Percentiles rank a stretch among this genome's conserved stretches.
Conservation (phyloP, 1,140 invertebrate genomes). For the Diachasmimorpha longicaudata region DNA sequence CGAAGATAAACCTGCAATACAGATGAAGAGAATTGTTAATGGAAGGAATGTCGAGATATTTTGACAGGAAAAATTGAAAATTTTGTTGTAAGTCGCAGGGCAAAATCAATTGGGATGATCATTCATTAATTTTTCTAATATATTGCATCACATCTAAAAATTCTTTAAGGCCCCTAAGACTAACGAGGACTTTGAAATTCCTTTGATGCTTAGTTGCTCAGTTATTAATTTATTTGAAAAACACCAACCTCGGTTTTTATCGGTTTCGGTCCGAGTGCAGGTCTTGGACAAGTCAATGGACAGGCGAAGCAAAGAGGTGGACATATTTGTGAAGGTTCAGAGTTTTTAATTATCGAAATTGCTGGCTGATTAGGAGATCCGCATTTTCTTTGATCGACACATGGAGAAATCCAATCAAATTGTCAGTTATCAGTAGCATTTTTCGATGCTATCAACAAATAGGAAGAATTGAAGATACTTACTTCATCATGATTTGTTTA, state of each 20-base stretch:
- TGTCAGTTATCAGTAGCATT: background rate
- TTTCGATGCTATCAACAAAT: too few species aligned
- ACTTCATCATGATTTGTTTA: too few species aligned
- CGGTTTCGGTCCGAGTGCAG: background rate
- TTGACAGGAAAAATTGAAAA: too few species aligned
- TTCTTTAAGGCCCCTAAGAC: background rate
- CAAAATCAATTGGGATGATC: too few species aligned
- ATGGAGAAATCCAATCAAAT: background rate
- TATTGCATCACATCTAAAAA: too few species aligned
- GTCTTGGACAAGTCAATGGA: background rate
- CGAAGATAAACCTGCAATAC: background rate
- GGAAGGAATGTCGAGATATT: too few species aligned
- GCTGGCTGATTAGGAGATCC: background rate
- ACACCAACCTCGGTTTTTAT: background rate
- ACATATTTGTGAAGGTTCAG: background rate
- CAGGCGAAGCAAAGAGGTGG: background rate
- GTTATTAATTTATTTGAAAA: background rate
- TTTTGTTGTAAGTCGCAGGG: too few species aligned
- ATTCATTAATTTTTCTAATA: too few species aligned
- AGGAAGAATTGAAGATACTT: too few species aligned
- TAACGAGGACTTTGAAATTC: background rate
- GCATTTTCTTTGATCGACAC: background rate
- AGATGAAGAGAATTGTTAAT: background rate
- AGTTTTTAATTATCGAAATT: background rate
- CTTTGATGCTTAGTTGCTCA: too few species aligned